Evolutionary conservation across 2,797 vertebrate genomes (phyloP).

Genomic region (Coregonus suidteri): DNA sequence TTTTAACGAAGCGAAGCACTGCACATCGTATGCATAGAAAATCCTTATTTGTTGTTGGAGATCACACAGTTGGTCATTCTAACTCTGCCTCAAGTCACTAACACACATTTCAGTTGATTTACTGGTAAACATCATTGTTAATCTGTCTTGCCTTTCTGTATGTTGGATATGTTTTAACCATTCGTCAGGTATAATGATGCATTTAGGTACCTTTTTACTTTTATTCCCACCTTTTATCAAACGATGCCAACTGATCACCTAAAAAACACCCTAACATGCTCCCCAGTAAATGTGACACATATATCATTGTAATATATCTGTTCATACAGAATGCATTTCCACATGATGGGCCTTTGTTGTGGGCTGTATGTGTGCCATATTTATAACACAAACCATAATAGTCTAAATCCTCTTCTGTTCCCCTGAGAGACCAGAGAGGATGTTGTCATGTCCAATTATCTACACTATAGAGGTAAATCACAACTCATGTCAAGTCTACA

Average conservation of each 20-base stretch:
- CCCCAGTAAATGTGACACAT: conserved; percentile 45
- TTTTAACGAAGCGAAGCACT: background rate
- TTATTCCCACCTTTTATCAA: background rate
- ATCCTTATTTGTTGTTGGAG: background rate
- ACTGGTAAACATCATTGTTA: background rate
- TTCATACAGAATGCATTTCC: conserved; percentile 59
- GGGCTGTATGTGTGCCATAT: conserved; percentile 67
- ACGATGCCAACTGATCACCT: background rate
- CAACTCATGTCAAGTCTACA: conserved; percentile 65
- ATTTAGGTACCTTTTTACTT: background rate
- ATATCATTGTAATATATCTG: conserved; percentile 34
- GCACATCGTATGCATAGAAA: background rate
- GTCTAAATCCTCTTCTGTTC: conserved; percentile 72
- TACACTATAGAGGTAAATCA: conserved; percentile 74
- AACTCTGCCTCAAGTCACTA: background rate
- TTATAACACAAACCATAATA: conserved; percentile 76
- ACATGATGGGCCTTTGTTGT: conserved; percentile 72
- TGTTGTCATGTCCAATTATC: conserved; percentile 78
- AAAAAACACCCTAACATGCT: background rate
- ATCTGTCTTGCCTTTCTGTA: background rate
- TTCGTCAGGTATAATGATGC: background rate
- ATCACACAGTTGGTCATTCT: too few relatives aligned
- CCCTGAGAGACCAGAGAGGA: conserved; percentile 71
- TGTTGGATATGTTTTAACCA: background rate
- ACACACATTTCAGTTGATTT: background rate